Conservation (phyloP, 2,113 vertebrate genomes). For the Diphyllodes magnificus region DNA sequence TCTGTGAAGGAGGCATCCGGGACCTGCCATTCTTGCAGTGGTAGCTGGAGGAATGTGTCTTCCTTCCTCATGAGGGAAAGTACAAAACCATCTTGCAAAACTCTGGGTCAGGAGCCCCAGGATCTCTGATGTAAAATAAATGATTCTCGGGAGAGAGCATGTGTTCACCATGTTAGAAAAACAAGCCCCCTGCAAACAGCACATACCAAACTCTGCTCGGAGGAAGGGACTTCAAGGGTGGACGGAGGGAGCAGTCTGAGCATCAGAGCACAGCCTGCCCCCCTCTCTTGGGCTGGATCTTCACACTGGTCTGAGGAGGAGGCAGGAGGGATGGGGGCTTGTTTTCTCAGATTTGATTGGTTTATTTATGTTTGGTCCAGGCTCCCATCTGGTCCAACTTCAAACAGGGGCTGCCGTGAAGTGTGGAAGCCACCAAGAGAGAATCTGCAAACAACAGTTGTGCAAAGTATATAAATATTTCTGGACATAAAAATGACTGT, state of each 20-base stretch:
- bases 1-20: background rate
- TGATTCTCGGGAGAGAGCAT: constrained; percentile 83
- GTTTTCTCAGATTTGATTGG: constrained; percentile 87
- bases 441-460: constrained; percentile 51
- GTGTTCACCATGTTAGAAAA: constrained; percentile 91
- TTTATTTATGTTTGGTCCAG: constrained; percentile 83
- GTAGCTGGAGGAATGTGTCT: constrained; percentile 41
- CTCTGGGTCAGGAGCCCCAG: constrained; percentile 53
- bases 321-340: constrained; percentile 68
- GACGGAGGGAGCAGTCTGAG: constrained; percentile 38
- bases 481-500: constrained; percentile 44
- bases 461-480: constrained; percentile 65
- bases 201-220: constrained; percentile 55
- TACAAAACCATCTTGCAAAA: constrained; percentile 64
- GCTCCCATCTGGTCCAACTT: constrained; percentile 74
- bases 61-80: constrained; percentile 44
- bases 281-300: constrained; percentile 1
- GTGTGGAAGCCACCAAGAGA: constrained; percentile 63
- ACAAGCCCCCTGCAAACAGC: constrained; percentile 72
- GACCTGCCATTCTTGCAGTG: background rate
- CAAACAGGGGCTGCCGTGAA: constrained; percentile 58
- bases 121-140: constrained; percentile 85
- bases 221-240: constrained; percentile 62
- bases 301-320: constrained; percentile 49
- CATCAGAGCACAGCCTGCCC: constrained; percentile 47